phyloP scores from a whole-genome alignment of 2,113 vertebrate species.

The Bufo bufo region DNA sequence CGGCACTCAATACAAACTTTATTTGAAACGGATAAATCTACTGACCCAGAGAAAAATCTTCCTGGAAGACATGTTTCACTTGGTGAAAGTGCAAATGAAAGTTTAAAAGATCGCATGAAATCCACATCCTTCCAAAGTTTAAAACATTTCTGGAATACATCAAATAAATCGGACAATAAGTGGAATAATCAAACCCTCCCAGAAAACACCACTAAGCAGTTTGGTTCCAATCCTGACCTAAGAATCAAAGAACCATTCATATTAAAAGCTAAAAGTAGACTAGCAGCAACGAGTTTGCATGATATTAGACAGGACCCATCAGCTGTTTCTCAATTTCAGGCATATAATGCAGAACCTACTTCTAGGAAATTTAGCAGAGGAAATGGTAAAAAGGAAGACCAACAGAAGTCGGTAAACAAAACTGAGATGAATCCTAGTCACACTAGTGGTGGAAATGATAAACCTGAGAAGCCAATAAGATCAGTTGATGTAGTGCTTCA shows the following conservation, averaged over 20 bases:
- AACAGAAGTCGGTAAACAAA: background rate
- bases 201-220: background rate
- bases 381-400: background rate
- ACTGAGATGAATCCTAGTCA: background rate
- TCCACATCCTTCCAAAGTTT: constrained; percentile 83
- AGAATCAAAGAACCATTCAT: constrained; percentile 12
- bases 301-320: background rate
- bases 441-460: background rate
- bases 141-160: constrained; percentile 84
- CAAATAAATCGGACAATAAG: constrained; percentile 63
- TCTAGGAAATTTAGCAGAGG: background rate
- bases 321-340: background rate
- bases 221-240: constrained; percentile 45
- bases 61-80: constrained; percentile 73
- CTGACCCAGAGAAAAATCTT: constrained; percentile 58
- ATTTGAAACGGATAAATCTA: constrained; percentile 60
- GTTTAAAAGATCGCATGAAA: constrained; percentile 65
- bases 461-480: background rate
- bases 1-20: constrained; percentile 59
- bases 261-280: constrained; percentile 38
- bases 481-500: background rate
- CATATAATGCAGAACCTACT: background rate
- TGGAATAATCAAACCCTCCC: background rate
- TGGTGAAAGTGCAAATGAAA: constrained; percentile 77
- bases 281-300: constrained; percentile 35